Base-by-base conservation (phyloP, 1,140 invertebrate genomes). In the Magallana gigas region DNA sequence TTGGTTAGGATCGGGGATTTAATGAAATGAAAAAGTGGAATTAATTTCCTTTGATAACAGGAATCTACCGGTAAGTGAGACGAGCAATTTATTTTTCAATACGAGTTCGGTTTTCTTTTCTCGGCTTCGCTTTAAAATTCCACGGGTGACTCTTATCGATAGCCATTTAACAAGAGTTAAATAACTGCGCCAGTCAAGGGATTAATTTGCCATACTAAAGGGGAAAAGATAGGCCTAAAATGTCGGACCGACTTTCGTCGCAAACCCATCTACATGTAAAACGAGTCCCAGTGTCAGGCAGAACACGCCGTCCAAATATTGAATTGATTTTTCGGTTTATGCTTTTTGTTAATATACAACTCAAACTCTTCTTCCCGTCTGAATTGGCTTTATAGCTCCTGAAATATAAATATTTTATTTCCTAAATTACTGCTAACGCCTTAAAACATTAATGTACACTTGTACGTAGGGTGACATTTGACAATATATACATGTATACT, bases 21-120 rank as follows among this genome's bases (percentile, higher is more conserved):
- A 76, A 18, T 29, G 23, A 76, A 76, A 76, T 76, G 23, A 36
- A 76, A 76, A 76, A 9, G 6, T 29, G 68, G 68, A 76, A 76
- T 76, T 76, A 76, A 76, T 76, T 76, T 76, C 68, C 8, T 29
- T 76, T 76, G 68, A 76, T 76, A 76, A 11, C 23, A 48, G 36
- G 68, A 12, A 76, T 29, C 36, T 76, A 1, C 1, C 12, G 68
- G 68, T 76, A 76, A 76, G 68, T 76, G 68, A 14, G 68, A 76
- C 36, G 36, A 29, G 68, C 18, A 11, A 76, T 76, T 76, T 76
- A 76, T 76, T 76, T 76, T 76, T 76, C 68, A 48, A 76, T 76
- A 29, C 23, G 68, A 12, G 18, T 76, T 76, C 3, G 36, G 36
- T 48, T 48, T 48, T 48, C 36, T 48, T 48, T 48, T 48, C 36